Base-by-base conservation (phyloP, 2,113 vertebrate species). In the Melanerpes formicivorus region DNA sequence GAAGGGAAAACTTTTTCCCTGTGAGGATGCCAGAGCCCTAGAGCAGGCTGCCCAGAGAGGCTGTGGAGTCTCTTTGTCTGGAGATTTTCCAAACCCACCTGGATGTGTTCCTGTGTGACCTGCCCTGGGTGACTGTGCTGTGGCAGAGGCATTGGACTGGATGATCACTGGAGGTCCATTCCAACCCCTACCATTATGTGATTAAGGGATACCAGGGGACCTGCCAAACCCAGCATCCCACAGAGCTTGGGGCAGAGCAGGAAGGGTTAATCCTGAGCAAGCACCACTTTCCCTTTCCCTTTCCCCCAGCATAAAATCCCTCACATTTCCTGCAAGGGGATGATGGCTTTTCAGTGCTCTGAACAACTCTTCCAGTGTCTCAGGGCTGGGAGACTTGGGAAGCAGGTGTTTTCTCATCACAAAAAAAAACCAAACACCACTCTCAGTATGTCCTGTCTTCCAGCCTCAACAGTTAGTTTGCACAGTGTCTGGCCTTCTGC, bases 251-350 rank as follows among this genome's bases (percentile, higher is more conserved):
- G 59, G 30, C 79, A 90, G 88, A 56, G 26, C 0, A 1, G 73
- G 40, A 73, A 88, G 81, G 63, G 84, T 95, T 96, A 91, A 96
- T 82, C 42, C 83, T 72, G 73, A 83, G 56, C 60, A 29, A 48
- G 60, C 56, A 32, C 69, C 9, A 6, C 54, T 15, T 93, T 93
- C 80, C 32, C 56, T 15, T 93, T 93, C 80, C 32, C 56, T 54
- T 32, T 84, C 76, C 64, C 29, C 88, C 40, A 19, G 65, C 83
- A 90, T 34, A 84, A 93, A 86, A 76, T 29, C 26, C 27, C 55
- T 14, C 32, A 1, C 48, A 84, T 90, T 93, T 95, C 78, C 87
- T 93, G 88, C 58, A 22, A 62, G 64, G 71, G 37, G 46, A 66
- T 54, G 62, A 69, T 82, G 73, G 80, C 54, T 92, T 87, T 71